A percentile compares a stretch with the other conserved stretches of the same genome.
Conservation (phyloP, 2,888 invertebrate genomes). For the Gari tellinella region DNA sequence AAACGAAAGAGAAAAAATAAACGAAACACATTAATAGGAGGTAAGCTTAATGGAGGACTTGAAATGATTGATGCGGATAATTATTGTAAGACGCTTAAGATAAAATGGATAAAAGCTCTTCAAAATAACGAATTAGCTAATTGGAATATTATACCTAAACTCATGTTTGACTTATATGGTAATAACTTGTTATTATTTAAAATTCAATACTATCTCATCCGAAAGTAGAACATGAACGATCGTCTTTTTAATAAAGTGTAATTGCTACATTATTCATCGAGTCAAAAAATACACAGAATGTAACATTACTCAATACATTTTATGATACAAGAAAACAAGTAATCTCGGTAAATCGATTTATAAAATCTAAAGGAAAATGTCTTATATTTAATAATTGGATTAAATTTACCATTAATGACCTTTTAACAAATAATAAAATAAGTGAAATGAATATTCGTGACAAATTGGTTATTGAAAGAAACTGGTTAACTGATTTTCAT, state of each 20-base stretch:
- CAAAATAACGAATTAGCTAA: not conserved
- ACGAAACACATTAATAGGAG: no score
- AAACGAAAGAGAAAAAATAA: no score
- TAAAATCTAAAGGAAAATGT: slow-evolving; percentile 2
- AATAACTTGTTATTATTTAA: not conserved
- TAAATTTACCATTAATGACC: no score
- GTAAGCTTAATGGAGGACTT: no score
- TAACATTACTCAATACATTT: not conserved
- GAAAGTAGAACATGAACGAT: not conserved
- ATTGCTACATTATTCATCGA: no score
- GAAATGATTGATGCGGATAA: no score
- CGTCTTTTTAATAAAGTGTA: no score
- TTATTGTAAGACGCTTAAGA: no score
- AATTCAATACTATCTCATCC: slow-evolving; percentile 2
- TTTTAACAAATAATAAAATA: no score
- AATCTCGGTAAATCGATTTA: not conserved
- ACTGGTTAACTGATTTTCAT: slow-evolving; percentile 2
- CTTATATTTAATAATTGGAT: not conserved
- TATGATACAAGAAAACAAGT: slow-evolving; percentile 1
- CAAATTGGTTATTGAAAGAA: not conserved
- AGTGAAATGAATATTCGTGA: no score
- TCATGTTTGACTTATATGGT: not conserved
- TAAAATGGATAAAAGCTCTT: no score
- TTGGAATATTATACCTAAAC: not conserved
- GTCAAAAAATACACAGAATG: no score